phyloP scores from a whole-genome alignment of 1,140 invertebrate genomes.

The Pseudomyrmex dendroicus region DNA sequence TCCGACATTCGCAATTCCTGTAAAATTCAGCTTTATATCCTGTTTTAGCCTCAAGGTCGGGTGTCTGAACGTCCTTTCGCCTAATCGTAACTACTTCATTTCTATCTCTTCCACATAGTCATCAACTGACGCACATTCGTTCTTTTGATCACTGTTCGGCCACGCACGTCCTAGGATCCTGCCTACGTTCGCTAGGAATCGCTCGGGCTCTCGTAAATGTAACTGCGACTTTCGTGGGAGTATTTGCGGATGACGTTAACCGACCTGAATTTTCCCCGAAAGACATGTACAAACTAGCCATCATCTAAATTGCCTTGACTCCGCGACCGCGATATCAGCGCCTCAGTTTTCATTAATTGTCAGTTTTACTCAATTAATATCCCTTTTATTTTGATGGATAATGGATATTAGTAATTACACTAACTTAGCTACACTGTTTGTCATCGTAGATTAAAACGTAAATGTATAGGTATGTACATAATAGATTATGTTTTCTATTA shows the following conservation, averaged over 20 bases:
- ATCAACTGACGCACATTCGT: conserved; percentile 45
- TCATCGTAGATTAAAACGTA: conserved; percentile 14
- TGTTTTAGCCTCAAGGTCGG: not conserved
- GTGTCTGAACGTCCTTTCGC: not conserved
- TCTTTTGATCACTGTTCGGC: conserved; percentile 48
- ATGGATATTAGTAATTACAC: not conserved
- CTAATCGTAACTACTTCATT: conserved; percentile 29
- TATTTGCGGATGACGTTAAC: conserved; percentile 56
- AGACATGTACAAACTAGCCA: conserved; percentile 25
- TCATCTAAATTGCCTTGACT: conserved; percentile 25
- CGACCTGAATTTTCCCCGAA: conserved; percentile 10
- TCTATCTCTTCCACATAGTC: conserved; percentile 39
- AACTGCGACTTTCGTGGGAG: conserved; percentile 39
- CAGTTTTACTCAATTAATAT: conserved; percentile 15
- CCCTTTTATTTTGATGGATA: conserved; percentile 25
- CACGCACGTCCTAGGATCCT: conserved; percentile 31
- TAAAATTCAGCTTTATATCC: conserved; percentile 17
- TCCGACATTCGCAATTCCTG: conserved; percentile 20
- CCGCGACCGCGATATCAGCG: not conserved
- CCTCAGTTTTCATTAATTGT: conserved; percentile 41
- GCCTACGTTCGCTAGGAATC: conserved; percentile 18
- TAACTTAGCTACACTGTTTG: not conserved
- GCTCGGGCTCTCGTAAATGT: not conserved
- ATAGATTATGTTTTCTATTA: not conserved
- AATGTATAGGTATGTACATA: not conserved